phyloP scores from a whole-genome alignment of 2,888 invertebrate genomes.

The Phanerotoma sp. region DNA sequence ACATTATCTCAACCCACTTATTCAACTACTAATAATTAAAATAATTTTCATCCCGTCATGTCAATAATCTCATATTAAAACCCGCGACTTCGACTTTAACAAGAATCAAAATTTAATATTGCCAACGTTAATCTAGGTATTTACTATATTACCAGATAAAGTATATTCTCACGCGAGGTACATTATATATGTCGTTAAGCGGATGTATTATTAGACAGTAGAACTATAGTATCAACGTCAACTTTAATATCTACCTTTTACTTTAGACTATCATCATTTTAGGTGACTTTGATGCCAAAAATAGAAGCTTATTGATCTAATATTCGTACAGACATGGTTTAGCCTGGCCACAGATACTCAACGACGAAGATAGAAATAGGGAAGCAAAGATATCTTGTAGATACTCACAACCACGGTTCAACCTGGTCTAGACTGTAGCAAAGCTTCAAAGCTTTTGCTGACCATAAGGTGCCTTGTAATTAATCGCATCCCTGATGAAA shows the following conservation, averaged over 20 bases:
- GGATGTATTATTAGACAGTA: constrained; percentile 9
- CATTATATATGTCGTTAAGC: constrained; percentile 39
- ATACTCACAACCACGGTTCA: constrained; percentile 43
- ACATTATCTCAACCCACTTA: too few species aligned
- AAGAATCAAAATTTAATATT: constrained; percentile 30
- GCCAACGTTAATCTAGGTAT: constrained; percentile 19
- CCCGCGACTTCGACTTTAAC: too few species aligned
- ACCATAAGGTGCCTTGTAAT: constrained; percentile 52
- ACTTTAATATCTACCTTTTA: constrained; percentile 21
- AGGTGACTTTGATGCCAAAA: constrained; percentile 43
- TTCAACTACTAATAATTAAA: too few species aligned
- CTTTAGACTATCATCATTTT: constrained; percentile 21
- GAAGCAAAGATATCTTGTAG: constrained; percentile 44
- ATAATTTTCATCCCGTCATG: too few species aligned
- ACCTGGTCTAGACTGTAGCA: not conserved
- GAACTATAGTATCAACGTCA: not conserved
- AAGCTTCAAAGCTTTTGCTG: constrained; percentile 44
- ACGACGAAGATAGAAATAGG: too few species aligned
- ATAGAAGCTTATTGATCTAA: constrained; percentile 56
- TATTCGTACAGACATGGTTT: constrained; percentile 51
- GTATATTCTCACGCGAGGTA: constrained; percentile 32
- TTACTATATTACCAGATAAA: constrained; percentile 37
- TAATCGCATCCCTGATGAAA: constrained; percentile 52
- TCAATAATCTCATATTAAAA: too few species aligned
- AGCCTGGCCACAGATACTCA: too few species aligned